Percentiles rank a stretch among this genome's conserved stretches.
phyloP scores from a whole-genome alignment of 1,140 invertebrate genomes.

The Argopecten irradians region DNA sequence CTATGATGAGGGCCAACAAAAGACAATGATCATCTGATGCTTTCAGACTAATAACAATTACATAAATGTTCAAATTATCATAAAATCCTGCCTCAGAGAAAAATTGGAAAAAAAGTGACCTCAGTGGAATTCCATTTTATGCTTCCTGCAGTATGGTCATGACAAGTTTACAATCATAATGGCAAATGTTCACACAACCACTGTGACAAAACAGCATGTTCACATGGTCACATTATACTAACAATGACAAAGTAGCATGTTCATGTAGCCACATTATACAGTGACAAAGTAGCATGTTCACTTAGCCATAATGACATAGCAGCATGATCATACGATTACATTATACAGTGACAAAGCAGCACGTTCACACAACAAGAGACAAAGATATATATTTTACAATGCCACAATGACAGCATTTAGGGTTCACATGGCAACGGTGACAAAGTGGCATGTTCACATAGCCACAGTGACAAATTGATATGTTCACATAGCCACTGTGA shows the following conservation, averaged over 20 bases:
- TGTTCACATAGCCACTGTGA: background rate
- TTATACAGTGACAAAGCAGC: too few relatives aligned
- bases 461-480: background rate
- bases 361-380: background rate
- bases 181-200: background rate
- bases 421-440: too few relatives aligned
- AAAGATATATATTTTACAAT: background rate
- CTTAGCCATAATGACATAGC: too few relatives aligned
- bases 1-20: slow-evolving; percentile 14
- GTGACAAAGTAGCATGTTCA: too few relatives aligned
- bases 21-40: slow-evolving; percentile 2
- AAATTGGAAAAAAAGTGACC: background rate
- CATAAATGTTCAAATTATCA: slow-evolving; percentile 19
- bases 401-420: background rate
- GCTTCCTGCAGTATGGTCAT: background rate
- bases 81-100: background rate
- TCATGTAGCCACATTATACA: too few relatives aligned
- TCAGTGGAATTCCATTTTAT: background rate
- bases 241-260: too few relatives aligned
- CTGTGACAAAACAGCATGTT: background rate
- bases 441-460: background rate
- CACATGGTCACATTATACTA: too few relatives aligned
- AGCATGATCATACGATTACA: too few relatives aligned
- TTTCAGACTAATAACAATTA: slow-evolving; percentile 19
- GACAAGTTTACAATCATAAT: background rate